Percentiles rank a stretch among this genome's conserved stretches.
phyloP scores from a whole-genome alignment of 2,113 vertebrate genomes.

The Pseudorectes ferrugineus region DNA sequence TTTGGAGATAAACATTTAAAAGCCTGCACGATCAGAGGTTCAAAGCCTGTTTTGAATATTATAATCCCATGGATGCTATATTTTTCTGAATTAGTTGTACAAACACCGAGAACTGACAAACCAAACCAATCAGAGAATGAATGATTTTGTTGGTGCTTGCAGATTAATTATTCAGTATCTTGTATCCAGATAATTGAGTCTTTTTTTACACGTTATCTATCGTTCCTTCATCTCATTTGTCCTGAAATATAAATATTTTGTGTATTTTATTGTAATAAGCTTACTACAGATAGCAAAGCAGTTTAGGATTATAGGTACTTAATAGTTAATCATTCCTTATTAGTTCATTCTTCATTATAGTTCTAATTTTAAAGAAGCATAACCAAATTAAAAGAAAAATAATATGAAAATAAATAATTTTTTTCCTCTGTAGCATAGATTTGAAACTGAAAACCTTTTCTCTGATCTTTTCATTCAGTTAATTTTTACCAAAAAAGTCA shows the following conservation, averaged over 20 bases:
- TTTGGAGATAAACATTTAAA: neutral
- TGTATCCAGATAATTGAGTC: neutral
- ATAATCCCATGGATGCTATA: rapidly evolving
- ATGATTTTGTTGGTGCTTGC: neutral
- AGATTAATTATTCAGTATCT: neutral
- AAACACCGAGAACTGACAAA: neutral
- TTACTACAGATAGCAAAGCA: neutral
- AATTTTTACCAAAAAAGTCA: neutral
- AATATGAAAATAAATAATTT: neutral
- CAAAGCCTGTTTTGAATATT: neutral
- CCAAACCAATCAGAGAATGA: neutral
- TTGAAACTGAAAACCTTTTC: neutral
- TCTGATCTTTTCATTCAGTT: neutral
- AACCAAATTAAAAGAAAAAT: neutral
- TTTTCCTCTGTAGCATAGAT: neutral
- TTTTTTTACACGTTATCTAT: neutral
- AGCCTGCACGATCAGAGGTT: neutral
- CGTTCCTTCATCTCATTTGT: neutral
- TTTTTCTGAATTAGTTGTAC: neutral
- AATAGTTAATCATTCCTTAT: neutral
- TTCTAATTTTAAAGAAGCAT: neutral
- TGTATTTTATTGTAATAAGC: neutral
- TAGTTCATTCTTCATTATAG: neutral
- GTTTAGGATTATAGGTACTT: neutral
- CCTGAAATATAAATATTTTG: neutral